Conservation (phyloP, 2,888 invertebrate species). For the Tipula unca region DNA sequence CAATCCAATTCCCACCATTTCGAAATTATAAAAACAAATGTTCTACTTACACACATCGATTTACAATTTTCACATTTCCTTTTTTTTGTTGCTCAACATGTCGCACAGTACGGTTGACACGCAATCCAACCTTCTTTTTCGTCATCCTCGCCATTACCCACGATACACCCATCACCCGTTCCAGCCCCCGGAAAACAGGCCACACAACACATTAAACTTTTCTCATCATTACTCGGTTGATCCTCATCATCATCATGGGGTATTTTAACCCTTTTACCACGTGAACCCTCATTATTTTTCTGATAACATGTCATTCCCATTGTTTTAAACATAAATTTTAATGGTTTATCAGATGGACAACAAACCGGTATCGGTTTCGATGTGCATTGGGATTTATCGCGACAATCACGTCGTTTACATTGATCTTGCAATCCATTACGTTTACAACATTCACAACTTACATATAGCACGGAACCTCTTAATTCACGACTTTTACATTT, state of each 20-base stretch:
- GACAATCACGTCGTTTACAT: not conserved
- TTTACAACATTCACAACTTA: not conserved
- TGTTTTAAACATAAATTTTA: not conserved
- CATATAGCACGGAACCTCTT: not conserved
- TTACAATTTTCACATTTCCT: not conserved
- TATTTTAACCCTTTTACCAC: not conserved
- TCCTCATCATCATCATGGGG: not conserved
- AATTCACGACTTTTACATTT: not conserved
- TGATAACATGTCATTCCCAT: not conserved
- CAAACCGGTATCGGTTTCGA: not conserved
- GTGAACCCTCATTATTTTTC: not conserved
- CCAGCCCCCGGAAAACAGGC: not conserved
- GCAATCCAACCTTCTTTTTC: not conserved
- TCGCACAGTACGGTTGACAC: not conserved
- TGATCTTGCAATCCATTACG: not conserved
- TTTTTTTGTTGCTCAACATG: not conserved
- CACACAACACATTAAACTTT: not conserved
- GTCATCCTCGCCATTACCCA: not conserved
- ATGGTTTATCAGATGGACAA: not conserved
- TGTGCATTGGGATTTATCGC: not conserved
- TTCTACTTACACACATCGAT: not conserved
- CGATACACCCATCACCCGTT: not conserved
- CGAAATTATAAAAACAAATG: not conserved
- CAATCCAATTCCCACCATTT: not conserved
- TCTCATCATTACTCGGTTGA: not conserved